These are phyloP conservation scores for Tachycineta bicolor DNA, from an alignment of 2,113 vertebrate genomes.

Conservation along the genomic window DNA sequence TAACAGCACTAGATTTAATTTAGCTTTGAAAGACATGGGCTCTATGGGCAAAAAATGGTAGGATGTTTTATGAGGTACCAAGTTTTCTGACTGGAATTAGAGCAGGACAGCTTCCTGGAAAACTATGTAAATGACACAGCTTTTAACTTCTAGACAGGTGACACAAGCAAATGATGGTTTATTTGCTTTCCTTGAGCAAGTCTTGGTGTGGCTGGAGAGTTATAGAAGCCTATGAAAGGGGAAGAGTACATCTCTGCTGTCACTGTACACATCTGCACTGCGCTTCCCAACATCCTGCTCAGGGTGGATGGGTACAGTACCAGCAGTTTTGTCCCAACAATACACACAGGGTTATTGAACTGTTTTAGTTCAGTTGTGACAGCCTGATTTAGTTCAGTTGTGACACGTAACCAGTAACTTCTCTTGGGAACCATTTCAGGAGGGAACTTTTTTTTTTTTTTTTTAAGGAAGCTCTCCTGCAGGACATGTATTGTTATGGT, in stretches of 20 bases:
- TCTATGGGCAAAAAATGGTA: neutral
- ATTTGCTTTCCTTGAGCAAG: neutral
- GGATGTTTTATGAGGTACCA: neutral
- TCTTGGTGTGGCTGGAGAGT: neutral
- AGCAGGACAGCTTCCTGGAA: neutral
- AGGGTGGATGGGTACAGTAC: too few species aligned
- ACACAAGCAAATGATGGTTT: neutral
- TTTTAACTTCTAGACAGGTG: neutral
- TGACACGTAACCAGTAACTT: neutral
- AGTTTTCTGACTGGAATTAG: neutral
- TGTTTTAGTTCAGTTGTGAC: neutral
- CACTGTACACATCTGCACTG: fast-evolving
- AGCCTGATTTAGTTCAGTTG: neutral
- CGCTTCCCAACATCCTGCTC: neutral
- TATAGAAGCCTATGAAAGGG: neutral
- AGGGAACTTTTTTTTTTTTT: neutral
- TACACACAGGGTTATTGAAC: neutral
- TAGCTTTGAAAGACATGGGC: neutral
- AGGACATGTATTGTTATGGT: neutral
- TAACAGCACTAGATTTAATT: neutral
- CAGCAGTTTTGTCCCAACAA: neutral
- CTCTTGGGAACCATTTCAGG: neutral
- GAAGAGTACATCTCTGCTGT: neutral
- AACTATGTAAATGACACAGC: neutral
- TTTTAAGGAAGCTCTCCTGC: neutral